Percentiles rank a stretch among this genome's conserved stretches.
Evolutionary conservation across 2,113 vertebrate species (phyloP).

Genomic region (Heterocephalus glaber): DNA sequence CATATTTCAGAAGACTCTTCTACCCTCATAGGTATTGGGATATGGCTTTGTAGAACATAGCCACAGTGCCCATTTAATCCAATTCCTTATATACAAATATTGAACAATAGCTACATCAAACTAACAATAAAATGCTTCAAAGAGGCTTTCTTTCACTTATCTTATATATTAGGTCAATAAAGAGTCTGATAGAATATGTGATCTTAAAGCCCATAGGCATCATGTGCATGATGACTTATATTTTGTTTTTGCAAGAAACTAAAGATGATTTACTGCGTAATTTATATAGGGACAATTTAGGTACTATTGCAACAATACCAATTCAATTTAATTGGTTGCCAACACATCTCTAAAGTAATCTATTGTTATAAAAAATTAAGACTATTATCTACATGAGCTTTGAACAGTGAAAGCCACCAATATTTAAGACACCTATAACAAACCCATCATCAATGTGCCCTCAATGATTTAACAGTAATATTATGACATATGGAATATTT

Average conservation of each 20-base stretch:
- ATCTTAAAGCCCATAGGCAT: fast-evolving
- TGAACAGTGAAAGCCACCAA: background rate
- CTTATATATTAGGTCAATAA: background rate
- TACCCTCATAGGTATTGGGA: background rate
- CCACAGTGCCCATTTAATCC: background rate
- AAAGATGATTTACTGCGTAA: background rate
- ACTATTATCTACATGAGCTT: background rate
- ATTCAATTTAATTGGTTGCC: background rate
- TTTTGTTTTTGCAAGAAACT: background rate
- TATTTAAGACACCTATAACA: background rate
- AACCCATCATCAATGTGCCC: background rate
- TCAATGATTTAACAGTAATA: background rate
- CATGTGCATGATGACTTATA: background rate
- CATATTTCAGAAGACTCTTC: background rate
- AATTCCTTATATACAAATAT: background rate
- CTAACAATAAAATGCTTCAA: background rate
- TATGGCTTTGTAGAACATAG: background rate
- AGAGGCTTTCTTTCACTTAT: background rate
- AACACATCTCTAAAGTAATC: background rate
- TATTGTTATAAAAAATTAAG: background rate
- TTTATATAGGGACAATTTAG: slow-evolving; percentile 41
- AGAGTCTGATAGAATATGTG: background rate
- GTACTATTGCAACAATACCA: slow-evolving; percentile 46
- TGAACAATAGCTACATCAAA: background rate
- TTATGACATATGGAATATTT: background rate